Evolutionary conservation across 2,888 invertebrate genomes (phyloP).

Genomic region (Orgyia antiqua): DNA sequence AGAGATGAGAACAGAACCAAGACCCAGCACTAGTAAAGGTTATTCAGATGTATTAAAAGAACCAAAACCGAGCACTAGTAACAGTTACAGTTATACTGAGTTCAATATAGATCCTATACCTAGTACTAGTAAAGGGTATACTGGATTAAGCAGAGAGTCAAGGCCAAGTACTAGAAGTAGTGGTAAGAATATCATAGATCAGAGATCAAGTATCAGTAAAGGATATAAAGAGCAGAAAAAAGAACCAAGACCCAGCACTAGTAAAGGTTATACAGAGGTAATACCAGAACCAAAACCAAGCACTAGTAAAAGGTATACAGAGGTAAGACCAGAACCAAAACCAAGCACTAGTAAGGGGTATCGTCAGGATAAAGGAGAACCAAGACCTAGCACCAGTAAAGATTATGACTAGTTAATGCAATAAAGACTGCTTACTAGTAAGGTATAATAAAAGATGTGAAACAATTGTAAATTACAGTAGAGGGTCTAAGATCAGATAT

Average conservation of each 20-base stretch:
- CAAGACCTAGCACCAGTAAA: neutral
- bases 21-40: neutral
- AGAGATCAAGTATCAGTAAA: neutral
- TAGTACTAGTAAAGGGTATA: neutral
- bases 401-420: too few species aligned
- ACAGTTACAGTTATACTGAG: neutral
- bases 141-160: neutral
- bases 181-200: neutral
- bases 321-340: neutral
- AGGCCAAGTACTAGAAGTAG: neutral
- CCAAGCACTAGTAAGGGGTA: neutral
- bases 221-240: neutral
- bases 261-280: neutral
- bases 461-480: too few species aligned
- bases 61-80: neutral
- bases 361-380: neutral
- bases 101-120: neutral
- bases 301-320: neutral
- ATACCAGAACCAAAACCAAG: too few species aligned
- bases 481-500: too few species aligned
- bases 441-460: too few species aligned
- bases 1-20: neutral
- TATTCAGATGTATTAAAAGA: neutral
- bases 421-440: too few species aligned
- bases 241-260: neutral